Percentiles rank a stretch among this genome's conserved stretches.
These are phyloP conservation scores for Balaeniceps rex DNA, from an alignment of 2,113 vertebrate species.

Conservation along the genomic window DNA sequence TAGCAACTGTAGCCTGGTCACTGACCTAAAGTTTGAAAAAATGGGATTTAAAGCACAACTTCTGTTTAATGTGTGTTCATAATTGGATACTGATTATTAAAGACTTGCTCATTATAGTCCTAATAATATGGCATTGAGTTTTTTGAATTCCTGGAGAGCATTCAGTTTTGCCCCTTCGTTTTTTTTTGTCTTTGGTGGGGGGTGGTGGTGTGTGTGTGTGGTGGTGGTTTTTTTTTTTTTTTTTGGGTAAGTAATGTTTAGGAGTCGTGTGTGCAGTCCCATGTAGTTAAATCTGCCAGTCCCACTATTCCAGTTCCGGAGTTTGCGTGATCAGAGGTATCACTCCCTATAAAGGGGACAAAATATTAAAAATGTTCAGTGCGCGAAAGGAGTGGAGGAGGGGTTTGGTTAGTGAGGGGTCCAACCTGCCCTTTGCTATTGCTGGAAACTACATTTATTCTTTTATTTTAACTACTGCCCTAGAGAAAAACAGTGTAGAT, in stretches of 20 bases:
- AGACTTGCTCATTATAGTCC: background rate
- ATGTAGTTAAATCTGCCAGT: background rate
- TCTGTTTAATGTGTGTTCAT: background rate
- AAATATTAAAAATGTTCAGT: background rate
- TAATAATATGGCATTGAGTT: background rate
- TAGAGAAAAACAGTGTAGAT: background rate
- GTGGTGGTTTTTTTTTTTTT: too few relatives aligned
- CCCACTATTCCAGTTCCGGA: background rate
- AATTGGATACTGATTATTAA: background rate
- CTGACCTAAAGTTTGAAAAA: background rate
- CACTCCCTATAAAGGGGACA: background rate
- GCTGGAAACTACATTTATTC: background rate
- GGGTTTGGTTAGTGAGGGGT: background rate
- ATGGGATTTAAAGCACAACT: background rate
- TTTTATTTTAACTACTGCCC: background rate
- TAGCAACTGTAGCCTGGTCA: background rate
- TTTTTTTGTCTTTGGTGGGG: too few relatives aligned
- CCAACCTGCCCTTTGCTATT: background rate
- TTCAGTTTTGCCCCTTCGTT: background rate
- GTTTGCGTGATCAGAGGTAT: background rate
- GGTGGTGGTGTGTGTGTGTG: too few relatives aligned
- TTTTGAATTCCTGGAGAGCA: background rate
- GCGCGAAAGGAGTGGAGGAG: background rate
- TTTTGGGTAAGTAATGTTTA: background rate
- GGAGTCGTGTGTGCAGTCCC: background rate